A percentile compares a stretch with the other conserved stretches of the same genome.
Conservation (phyloP, 2,113 vertebrate genomes). For the Rostratula benghalensis region DNA sequence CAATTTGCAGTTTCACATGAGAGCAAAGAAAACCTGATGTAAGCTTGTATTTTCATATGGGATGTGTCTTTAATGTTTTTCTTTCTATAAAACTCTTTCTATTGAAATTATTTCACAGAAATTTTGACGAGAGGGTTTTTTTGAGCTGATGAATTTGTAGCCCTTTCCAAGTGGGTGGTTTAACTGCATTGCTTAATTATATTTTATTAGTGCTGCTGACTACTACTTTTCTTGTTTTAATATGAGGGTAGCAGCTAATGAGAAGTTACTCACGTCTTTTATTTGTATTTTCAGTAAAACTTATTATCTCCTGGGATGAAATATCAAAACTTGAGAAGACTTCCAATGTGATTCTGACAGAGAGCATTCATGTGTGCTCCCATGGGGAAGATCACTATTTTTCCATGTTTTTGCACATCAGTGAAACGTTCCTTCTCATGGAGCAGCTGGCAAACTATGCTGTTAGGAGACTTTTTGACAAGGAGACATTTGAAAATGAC, state of each 20-base stretch:
- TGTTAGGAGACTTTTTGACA: conserved; percentile 93
- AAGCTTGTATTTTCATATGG: neutral
- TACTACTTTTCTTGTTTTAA: neutral
- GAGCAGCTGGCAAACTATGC: conserved; percentile 93
- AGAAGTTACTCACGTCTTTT: conserved; percentile 32
- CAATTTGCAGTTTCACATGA: neutral
- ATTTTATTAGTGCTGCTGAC: neutral
- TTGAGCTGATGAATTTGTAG: neutral
- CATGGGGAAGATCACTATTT: conserved; percentile 92
- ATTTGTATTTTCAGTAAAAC: conserved; percentile 85
- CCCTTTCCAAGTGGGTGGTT: neutral
- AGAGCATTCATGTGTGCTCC: conserved; percentile 90
- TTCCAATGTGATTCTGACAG: conserved; percentile 90
- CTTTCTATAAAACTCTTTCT: neutral
- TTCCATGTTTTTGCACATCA: conserved; percentile 97
- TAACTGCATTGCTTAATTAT: neutral
- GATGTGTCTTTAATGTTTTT: neutral
- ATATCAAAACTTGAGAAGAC: conserved; percentile 92
- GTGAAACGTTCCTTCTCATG: conserved; percentile 94
- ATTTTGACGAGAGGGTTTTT: neutral
- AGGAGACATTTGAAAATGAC: conserved; percentile 90
- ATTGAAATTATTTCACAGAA: neutral
- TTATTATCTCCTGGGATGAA: conserved; percentile 94
- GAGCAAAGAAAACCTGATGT: neutral
- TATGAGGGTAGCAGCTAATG: neutral